Evolutionary conservation across 2,888 invertebrate species (phyloP).

Genomic region (Cephus nigrinus): DNA sequence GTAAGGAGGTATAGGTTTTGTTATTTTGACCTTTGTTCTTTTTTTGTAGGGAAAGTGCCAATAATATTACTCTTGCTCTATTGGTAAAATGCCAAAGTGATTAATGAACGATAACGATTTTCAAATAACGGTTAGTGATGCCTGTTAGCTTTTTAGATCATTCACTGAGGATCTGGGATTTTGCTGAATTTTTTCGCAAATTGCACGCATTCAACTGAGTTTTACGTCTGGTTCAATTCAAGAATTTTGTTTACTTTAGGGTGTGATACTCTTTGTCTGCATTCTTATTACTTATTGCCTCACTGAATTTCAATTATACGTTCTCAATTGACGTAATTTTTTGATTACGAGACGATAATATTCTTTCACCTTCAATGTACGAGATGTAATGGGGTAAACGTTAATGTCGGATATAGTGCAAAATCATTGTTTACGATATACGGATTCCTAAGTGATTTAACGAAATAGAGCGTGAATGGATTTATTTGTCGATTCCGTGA

Average conservation of each 20-base stretch:
- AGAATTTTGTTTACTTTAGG: neutral
- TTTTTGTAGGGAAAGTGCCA: neutral
- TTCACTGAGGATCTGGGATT: neutral
- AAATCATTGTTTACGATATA: neutral
- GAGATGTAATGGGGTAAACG: neutral
- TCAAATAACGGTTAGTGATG: neutral
- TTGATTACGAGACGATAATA: neutral
- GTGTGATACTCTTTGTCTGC: neutral
- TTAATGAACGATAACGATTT: neutral
- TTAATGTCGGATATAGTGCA: neutral
- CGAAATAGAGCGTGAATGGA: neutral
- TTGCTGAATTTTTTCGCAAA: neutral
- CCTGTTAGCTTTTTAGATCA: neutral
- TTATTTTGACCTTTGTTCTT: no score
- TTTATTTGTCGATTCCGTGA: neutral
- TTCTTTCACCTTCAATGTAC: neutral
- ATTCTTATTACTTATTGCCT: neutral
- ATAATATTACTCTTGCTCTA: neutral
- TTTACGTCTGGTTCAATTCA: neutral
- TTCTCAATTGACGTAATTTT: neutral
- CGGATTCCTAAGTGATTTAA: constrained; percentile 8
- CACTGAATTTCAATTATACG: neutral
- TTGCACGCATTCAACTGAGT: neutral
- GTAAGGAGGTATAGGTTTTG: neutral
- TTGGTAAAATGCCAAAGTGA: neutral